Evolutionary conservation across 2,113 vertebrate species (phyloP).

Genomic region (Sorex fumeus): DNA sequence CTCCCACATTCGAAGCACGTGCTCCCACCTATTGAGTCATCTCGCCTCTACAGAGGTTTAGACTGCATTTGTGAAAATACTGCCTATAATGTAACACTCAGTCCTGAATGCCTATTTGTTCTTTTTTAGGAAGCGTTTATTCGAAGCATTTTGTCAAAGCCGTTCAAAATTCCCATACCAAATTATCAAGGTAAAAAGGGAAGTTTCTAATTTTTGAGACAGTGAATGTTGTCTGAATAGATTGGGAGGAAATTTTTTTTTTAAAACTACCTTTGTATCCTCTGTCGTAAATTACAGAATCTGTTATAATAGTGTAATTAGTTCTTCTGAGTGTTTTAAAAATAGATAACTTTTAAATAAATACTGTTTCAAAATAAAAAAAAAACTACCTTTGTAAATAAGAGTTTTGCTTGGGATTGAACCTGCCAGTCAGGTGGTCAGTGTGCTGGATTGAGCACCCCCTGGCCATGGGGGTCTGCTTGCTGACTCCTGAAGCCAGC

Average conservation of each 20-base stretch:
- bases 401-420: slow-evolving; percentile 36
- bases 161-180: slow-evolving; percentile 97
- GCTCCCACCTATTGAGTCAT: no score
- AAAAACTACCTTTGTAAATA: slow-evolving; percentile 45
- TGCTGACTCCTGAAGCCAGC: background rate
- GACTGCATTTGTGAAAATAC: slow-evolving; percentile 4
- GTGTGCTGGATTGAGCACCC: background rate
- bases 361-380: no score
- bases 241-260: background rate
- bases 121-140: slow-evolving; percentile 95
- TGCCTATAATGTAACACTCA: background rate
- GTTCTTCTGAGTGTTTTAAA: no score
- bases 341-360: no score
- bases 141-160: slow-evolving; percentile 96
- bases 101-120: slow-evolving; percentile 49
- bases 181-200: slow-evolving; percentile 95
- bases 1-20: no score
- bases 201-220: slow-evolving; percentile 4
- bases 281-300: no score
- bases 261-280: no score
- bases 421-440: background rate
- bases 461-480: background rate
- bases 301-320: no score
- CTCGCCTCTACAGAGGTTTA: background rate
- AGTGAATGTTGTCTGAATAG: slow-evolving; percentile 24